Base-by-base conservation (phyloP, 2,888 invertebrate species). In the Athrips mouffetella region DNA sequence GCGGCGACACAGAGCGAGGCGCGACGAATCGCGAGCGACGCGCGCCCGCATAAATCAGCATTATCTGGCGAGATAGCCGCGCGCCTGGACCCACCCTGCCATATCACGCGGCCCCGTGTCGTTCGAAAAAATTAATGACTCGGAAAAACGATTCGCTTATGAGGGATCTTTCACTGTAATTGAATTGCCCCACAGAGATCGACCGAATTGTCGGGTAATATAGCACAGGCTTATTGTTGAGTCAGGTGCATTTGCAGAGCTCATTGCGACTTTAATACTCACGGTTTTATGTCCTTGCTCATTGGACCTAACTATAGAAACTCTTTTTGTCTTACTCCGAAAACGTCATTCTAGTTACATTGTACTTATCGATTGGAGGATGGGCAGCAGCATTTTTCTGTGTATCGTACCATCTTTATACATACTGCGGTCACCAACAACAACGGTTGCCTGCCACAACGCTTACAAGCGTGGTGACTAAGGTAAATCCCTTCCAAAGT, bases 121-220 rank as follows among this genome's bases (percentile, higher is more conserved):
- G 86, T 87, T 88, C 78, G 83, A 85, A 88, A 87, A 88, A 88
- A 86, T 88, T 88, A 87, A 88, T 88, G 88, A 85, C 86, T 76
- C 84, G 88, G 88, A 88, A 88, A 88, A 88, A 87, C 87, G 88
- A 87, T 87, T 86, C 88, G 86, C 87, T 88, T 88, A 88, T 88
- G 88, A 88, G 87, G 86, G 88, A 88, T 88, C 85, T 85, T 84
- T 85, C 84, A 80, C 78, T 87, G 85, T 88, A 88, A 88, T 88
- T 88, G 88, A 87, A 88, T 88, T 87, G 86, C 77, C 67, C 86
- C 81, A 63, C 76, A 76, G 85, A 86, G 85, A 83, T 81, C 71
- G 69, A 68, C 70, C 63, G 77, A 76, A 78, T 80, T 76, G 82
- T 81, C 73, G 68, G 65, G 63, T 72, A 66, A 71, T 73, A 70